Base-by-base conservation (phyloP, 2,888 invertebrate genomes). In the Tortricodes alternella region DNA sequence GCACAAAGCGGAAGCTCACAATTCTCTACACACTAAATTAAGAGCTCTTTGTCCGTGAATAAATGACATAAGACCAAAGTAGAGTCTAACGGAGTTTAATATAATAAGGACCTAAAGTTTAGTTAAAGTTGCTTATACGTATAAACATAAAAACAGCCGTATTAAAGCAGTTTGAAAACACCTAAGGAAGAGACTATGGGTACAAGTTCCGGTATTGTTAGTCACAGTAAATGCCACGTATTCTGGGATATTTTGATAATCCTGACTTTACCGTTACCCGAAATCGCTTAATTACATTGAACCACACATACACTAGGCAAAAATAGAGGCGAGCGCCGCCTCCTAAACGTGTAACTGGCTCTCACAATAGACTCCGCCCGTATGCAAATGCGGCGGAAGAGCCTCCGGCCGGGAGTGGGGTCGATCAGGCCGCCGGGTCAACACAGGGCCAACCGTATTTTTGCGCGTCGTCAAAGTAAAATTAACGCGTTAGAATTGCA, bases 401-500 rank as follows among this genome's bases (percentile, higher is more conserved):
- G 82, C 86, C 79, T 70, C 69, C 51, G 76, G 85, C 80, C n/a
- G 58, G 67, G 65, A 55, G 62, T 62, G 62, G 67, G 59, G 41
- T 58, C 44, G 39, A 58, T 41, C 46, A 58, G 57, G 63, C 63
- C 70, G 63, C 64, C 68, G 72, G 80, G 80, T 81, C 78, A 80
- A 80, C 78, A 74, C 66, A 67, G 73, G 63, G 65, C 70, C 74
- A 71, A 77, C 68, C 78, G 81, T 85, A 86, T 87, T 89, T 89
- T 88, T 86, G 76, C 82, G 84, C 78, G 79, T 78, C 85, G 83
- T 87, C 89, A 89, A 88, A 86, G 89, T 81, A 76, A 88, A 89
- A 89, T 89, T 89, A 89, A 80, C 85, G 86, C 80, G 74, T 84
- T 86, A 79, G 87, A 89, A 85, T 89, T 89, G 89, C 88, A 89